A percentile compares a stretch with the other conserved stretches of the same genome.
These are phyloP conservation scores for Coecobrya sp. DNA, from an alignment of 2,888 invertebrate species.

Conservation along the genomic window DNA sequence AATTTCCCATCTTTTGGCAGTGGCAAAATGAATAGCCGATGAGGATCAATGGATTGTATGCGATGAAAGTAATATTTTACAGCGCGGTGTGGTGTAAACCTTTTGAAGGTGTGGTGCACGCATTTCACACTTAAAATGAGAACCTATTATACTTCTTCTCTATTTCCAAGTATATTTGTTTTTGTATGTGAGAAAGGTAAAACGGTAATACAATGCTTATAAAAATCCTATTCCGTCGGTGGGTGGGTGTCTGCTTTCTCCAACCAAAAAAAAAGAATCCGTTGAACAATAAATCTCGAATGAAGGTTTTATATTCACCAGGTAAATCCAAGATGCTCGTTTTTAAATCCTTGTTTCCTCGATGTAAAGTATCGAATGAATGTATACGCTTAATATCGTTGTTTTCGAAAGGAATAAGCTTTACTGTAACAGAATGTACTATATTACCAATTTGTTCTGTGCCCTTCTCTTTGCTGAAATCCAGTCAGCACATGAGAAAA, in stretches of 20 bases:
- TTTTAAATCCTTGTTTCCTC: conserved; percentile 50
- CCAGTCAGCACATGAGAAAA: not conserved
- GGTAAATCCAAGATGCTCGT: conserved; percentile 47
- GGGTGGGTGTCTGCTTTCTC: not conserved
- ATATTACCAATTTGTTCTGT: conserved; percentile 32
- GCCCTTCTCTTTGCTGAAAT: not conserved
- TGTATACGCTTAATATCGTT: not conserved
- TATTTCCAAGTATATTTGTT: not conserved
- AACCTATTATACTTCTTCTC: not conserved
- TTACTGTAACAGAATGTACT: conserved; percentile 1
- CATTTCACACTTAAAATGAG: not conserved
- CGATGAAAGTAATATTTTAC: not conserved
- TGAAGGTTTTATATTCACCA: conserved; percentile 66
- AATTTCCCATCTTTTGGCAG: not conserved
- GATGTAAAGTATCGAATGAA: not conserved
- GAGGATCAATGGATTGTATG: not conserved
- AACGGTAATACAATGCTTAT: not conserved
- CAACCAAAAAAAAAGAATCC: conserved; percentile 18
- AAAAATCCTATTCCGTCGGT: not conserved
- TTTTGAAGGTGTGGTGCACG: not conserved
- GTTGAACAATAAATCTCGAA: conserved; percentile 56
- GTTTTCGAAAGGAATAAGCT: conserved; percentile 3
- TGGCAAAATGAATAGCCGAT: not conserved
- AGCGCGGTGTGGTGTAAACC: not conserved
- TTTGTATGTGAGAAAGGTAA: not conserved